A percentile compares a stretch with the other conserved stretches of the same genome.
These are phyloP conservation scores for Andrena minutula DNA, from an alignment of 2,888 invertebrate species.

Conservation along the genomic window DNA sequence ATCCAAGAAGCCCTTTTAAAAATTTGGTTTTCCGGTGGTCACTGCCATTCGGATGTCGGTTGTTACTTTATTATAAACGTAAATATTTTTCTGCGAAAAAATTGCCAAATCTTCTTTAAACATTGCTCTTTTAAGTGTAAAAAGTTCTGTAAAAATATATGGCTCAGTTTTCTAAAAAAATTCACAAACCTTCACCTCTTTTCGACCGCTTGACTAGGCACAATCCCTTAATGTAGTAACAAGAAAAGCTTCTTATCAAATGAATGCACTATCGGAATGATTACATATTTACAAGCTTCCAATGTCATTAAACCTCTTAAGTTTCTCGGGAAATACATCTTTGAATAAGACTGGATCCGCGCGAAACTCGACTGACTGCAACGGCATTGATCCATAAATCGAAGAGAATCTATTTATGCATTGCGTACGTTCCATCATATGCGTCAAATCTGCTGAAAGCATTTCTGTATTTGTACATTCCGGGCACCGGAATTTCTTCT, in stretches of 20 bases:
- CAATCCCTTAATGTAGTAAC: background rate
- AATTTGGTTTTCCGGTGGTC: no score
- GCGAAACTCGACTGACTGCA: conserved; percentile 95
- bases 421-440: conserved; percentile 96
- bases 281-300: conserved; percentile 90
- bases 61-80: no score
- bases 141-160: no score
- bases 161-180: no score
- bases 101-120: no score
- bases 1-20: no score
- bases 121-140: no score
- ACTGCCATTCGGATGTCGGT: no score
- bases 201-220: no score
- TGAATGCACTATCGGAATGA: background rate
- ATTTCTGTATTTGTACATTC: conserved; percentile 97
- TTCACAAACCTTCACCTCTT: no score
- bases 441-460: conserved; percentile 95
- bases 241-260: background rate
- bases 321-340: conserved; percentile 93
- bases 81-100: no score
- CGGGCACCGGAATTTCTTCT: conserved; percentile 98
- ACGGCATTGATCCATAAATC: conserved; percentile 94
- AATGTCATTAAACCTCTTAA: conserved; percentile 95
- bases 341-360: conserved; percentile 97
- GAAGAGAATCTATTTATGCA: conserved; percentile 92